These are phyloP conservation scores for Thysanoteuthis rhombus DNA, from an alignment of 2,888 invertebrate species.

Conservation along the genomic window DNA sequence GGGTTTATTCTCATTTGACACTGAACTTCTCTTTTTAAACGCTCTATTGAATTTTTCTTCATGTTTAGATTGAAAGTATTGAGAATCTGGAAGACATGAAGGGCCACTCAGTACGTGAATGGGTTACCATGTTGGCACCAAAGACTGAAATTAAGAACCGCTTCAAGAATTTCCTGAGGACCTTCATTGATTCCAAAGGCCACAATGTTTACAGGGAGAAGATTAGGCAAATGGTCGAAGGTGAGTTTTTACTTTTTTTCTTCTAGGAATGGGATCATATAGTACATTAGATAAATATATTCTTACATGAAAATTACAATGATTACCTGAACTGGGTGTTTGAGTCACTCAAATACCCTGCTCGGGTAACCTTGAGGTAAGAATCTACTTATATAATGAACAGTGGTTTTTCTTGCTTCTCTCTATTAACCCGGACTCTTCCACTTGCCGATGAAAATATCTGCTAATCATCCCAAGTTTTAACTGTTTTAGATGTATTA, in stretches of 20 bases:
- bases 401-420: no score
- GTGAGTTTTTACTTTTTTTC: conserved; percentile 51
- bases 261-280: not conserved
- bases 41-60: not conserved
- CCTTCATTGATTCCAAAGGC: conserved; percentile 86
- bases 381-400: no score
- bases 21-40: not conserved
- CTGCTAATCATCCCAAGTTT: no score
- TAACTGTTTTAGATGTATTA: no score
- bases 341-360: no score
- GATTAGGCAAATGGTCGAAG: conserved; percentile 92
- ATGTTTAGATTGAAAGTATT: conserved; percentile 82
- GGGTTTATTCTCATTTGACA: no score
- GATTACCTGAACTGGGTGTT: no score
- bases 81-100: conserved; percentile 98
- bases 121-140: conserved; percentile 95
- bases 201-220: conserved; percentile 91
- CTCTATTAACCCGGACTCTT: no score
- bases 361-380: no score
- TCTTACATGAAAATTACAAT: no score
- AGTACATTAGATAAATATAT: no score
- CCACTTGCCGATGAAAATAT: no score
- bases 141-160: conserved; percentile 94
- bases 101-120: conserved; percentile 92
- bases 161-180: conserved; percentile 88